Evolutionary conservation across 1,140 invertebrate genomes (phyloP).

Genomic region (Drosophila athabasca): DNA sequence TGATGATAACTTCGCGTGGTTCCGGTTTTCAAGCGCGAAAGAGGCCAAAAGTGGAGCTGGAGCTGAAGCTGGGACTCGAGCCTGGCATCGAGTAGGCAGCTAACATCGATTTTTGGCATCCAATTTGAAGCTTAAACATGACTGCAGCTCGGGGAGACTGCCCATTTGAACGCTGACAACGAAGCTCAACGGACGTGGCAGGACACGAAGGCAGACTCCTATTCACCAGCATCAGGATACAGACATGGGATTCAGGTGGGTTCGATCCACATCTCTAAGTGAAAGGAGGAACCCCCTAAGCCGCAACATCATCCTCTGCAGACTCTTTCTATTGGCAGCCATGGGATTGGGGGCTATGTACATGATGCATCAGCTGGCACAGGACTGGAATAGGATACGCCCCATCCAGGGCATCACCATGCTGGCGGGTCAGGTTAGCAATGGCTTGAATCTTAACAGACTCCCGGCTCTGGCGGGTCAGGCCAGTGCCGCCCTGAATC

Average conservation of each 20-base stretch:
- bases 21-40: constrained; percentile 50
- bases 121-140: constrained; percentile 38
- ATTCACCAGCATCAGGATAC: not conserved
- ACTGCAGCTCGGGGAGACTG: constrained; percentile 19
- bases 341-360: constrained; percentile 84
- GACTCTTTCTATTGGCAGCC: constrained; percentile 77
- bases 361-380: constrained; percentile 84
- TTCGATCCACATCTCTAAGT: not conserved
- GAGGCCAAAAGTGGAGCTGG: constrained; percentile 36
- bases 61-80: constrained; percentile 12
- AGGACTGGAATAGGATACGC: constrained; percentile 84
- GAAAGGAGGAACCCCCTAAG: not conserved
- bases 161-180: constrained; percentile 54
- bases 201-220: not conserved
- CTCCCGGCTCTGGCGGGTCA: constrained; percentile 11
- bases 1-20: constrained; percentile 45
- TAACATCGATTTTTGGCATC: constrained; percentile 32
- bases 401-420: constrained; percentile 65
- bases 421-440: constrained; percentile 38
- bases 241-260: constrained; percentile 71
- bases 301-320: constrained; percentile 1
- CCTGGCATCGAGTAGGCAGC: not conserved
- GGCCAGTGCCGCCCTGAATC: constrained; percentile 43
- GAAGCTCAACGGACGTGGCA: constrained; percentile 59
- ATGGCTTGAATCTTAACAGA: no score